These are phyloP conservation scores for Branchipolynoe longqiensis DNA, from an alignment of 2,888 invertebrate species.

Conservation along the genomic window DNA sequence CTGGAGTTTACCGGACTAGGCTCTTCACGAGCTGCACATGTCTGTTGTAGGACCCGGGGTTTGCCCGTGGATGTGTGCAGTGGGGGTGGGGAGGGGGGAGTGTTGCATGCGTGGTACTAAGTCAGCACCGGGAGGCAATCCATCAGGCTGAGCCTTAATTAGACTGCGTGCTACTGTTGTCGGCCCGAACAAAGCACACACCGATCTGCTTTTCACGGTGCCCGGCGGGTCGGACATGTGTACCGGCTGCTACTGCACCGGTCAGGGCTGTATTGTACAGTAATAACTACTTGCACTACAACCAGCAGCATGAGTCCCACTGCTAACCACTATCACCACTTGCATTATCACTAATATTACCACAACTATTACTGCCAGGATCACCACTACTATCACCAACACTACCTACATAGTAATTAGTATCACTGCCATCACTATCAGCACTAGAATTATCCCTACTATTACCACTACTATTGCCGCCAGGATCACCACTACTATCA, in stretches of 20 bases:
- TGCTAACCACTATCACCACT: no score
- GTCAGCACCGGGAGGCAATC: background rate
- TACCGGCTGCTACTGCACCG: no score
- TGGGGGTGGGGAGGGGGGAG: background rate
- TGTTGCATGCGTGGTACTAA: conserved; percentile 16
- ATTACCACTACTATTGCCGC: background rate
- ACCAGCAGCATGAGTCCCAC: background rate
- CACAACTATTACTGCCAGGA: background rate
- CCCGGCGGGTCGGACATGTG: no score
- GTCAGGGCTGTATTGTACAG: no score
- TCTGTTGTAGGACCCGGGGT: no score
- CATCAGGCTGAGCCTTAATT: conserved; percentile 5
- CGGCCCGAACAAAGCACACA: no score
- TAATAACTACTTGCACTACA: background rate
- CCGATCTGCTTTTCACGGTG: no score
- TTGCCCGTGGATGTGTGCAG: no score
- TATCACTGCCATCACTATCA: background rate
- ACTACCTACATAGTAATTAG: background rate
- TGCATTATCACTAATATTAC: background rate
- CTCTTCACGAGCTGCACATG: no score
- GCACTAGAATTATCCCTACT: no score
- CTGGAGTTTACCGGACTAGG: no score
- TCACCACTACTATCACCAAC: background rate
- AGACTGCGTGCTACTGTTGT: background rate
- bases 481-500: background rate